These are phyloP conservation scores for Danaus plexippus DNA, from an alignment of 1,140 invertebrate genomes.

Conservation along the genomic window DNA sequence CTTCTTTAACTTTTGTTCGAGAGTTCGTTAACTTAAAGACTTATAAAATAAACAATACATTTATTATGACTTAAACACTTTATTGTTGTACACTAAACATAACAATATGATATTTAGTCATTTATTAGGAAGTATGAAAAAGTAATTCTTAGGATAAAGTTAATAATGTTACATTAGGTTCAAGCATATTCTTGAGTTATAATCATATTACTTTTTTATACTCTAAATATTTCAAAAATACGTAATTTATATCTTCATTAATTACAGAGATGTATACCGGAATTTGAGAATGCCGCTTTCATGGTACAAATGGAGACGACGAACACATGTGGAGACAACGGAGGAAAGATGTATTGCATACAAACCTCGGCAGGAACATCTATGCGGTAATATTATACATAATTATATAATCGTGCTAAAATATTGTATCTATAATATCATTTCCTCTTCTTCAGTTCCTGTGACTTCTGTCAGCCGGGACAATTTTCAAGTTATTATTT, in stretches of 20 bases:
- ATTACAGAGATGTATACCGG: slow-evolving; percentile 90
- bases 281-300: slow-evolving; percentile 97
- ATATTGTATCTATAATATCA: slow-evolving; percentile 3
- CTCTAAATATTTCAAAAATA: neutral
- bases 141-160: too few relatives aligned
- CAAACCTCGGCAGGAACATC: slow-evolving; percentile 81
- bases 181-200: slow-evolving; percentile 7
- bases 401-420: slow-evolving; percentile 3
- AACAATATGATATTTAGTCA: too few relatives aligned
- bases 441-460: slow-evolving; percentile 55
- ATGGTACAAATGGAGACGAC: slow-evolving; percentile 89
- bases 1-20: too few relatives aligned
- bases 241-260: neutral
- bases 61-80: too few relatives aligned
- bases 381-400: slow-evolving; percentile 35
- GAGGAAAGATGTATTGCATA: slow-evolving; percentile 87
- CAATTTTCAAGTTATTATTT: slow-evolving; percentile 86
- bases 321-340: slow-evolving; percentile 92
- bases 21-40: too few relatives aligned
- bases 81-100: too few relatives aligned
- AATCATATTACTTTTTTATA: neutral
- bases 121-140: too few relatives aligned
- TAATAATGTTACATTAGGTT: too few relatives aligned
- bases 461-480: slow-evolving; percentile 75
- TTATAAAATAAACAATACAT: too few relatives aligned